These are phyloP conservation scores for Ctenopoma multispine DNA, from an alignment of 2,797 vertebrate species.

Conservation along the genomic window DNA sequence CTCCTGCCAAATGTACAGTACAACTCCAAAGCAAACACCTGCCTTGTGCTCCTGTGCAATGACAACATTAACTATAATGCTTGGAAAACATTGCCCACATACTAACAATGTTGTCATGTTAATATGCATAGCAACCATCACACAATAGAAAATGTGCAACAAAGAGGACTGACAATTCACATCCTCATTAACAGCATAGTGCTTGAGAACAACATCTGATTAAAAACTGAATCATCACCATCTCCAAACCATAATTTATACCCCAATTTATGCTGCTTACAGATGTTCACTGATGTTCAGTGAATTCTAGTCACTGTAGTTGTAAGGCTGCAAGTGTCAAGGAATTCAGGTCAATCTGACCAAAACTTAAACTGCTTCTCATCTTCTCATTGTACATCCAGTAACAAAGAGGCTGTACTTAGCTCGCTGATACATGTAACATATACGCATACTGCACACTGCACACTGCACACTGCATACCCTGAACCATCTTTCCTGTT, in stretches of 20 bases:
- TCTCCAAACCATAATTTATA: slow-evolving; percentile 6
- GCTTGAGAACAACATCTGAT: slow-evolving; percentile 20
- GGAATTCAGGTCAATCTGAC: slow-evolving; percentile 27
- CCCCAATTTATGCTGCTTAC: slow-evolving; percentile 9
- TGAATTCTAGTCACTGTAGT: slow-evolving; percentile 17
- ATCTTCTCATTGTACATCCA: neutral
- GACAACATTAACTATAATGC: too few species aligned
- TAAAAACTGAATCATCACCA: slow-evolving; percentile 21
- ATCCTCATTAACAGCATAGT: neutral
- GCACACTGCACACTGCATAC: neutral
- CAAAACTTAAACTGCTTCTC: slow-evolving; percentile 10
- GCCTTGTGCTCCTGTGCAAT: neutral
- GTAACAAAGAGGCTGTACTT: neutral
- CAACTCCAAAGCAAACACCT: slow-evolving; percentile 23
- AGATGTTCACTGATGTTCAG: slow-evolving; percentile 29
- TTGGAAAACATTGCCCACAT: too few species aligned
- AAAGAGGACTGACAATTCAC: neutral
- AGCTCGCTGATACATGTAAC: neutral
- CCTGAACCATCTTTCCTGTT: neutral
- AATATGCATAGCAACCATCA: neutral
- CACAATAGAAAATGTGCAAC: slow-evolving; percentile 15
- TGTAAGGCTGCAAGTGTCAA: slow-evolving; percentile 25
- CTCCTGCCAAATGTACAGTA: slow-evolving; percentile 13
- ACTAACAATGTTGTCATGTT: neutral
- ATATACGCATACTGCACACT: too few species aligned